Percentiles rank a stretch among this genome's conserved stretches.
These are phyloP conservation scores for Solenopsis fugax DNA, from an alignment of 1,140 invertebrate species.

Conservation along the genomic window DNA sequence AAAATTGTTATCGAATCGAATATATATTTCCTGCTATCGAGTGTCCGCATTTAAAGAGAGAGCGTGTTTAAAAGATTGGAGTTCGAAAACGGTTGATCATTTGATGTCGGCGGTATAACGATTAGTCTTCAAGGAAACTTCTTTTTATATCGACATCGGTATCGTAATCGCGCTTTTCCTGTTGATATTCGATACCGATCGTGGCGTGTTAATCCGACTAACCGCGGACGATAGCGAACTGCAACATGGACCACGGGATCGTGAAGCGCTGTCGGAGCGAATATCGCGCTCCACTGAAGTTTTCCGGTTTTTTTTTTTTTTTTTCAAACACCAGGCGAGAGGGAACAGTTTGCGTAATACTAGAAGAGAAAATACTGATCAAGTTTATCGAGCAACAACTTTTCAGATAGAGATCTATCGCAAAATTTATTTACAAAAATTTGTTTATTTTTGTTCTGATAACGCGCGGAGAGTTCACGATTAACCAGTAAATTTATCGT, in stretches of 20 bases:
- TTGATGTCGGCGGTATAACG: constrained; percentile 30
- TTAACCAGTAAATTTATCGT: neutral
- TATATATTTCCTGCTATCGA: neutral
- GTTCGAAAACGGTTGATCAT: constrained; percentile 10
- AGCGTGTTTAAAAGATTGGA: neutral
- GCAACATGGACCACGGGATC: constrained; percentile 62
- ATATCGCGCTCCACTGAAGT: constrained; percentile 44
- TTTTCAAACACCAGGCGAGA: neutral
- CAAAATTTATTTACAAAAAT: neutral
- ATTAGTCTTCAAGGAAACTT: constrained; percentile 15
- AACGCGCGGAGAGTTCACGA: neutral
- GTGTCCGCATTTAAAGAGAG: neutral
- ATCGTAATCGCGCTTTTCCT: constrained; percentile 50
- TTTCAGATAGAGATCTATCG: neutral
- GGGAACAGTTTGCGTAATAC: neutral
- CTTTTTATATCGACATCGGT: constrained; percentile 34
- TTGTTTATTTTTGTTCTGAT: neutral
- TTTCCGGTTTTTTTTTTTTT: neutral
- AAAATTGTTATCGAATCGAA: neutral
- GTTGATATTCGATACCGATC: constrained; percentile 71
- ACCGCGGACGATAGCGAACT: constrained; percentile 77
- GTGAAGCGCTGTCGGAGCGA: constrained; percentile 48
- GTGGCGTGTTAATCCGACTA: constrained; percentile 77
- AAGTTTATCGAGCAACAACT: neutral
- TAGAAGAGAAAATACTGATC: constrained; percentile 17